A percentile compares a stretch with the other conserved stretches of the same genome.
Conservation (phyloP, 1,140 invertebrate genomes). For the Pseudobourletiella spinata region DNA sequence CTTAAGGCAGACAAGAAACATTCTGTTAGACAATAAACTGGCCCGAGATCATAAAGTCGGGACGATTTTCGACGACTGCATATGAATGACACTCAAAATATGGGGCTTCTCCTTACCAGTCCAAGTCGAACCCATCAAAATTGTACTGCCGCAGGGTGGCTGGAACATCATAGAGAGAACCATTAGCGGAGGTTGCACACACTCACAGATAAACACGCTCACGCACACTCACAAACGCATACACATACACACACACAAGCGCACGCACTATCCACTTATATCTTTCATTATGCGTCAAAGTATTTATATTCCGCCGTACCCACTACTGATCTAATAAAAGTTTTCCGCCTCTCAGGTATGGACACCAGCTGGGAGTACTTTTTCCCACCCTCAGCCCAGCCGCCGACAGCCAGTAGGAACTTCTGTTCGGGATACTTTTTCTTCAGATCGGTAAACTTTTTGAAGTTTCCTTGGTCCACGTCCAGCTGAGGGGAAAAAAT, state of each 20-base stretch:
- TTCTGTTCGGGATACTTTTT: constrained; percentile 63
- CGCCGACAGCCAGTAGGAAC: constrained; percentile 59
- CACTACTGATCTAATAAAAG: constrained; percentile 40
- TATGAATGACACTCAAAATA: no score
- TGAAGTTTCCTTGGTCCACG: constrained; percentile 63
- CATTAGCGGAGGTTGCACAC: no score
- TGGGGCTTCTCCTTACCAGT: constrained; percentile 19
- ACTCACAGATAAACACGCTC: no score
- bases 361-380: constrained; percentile 42
- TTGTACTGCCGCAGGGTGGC: constrained; percentile 24
- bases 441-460: constrained; percentile 68
- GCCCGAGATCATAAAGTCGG: no score
- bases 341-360: constrained; percentile 28
- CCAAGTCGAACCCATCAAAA: constrained; percentile 46
- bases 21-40: no score
- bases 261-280: no score
- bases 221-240: no score
- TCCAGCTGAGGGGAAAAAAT: constrained; percentile 49
- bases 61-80: not conserved
- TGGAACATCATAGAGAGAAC: no score
- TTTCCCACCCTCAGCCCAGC: constrained; percentile 25
- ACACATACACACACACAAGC: no score
- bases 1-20: not conserved
- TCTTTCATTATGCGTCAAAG: no score
- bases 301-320: no score